Evolutionary conservation across 2,797 vertebrate genomes (phyloP).

Genomic region (Anisognathus igniventris): DNA sequence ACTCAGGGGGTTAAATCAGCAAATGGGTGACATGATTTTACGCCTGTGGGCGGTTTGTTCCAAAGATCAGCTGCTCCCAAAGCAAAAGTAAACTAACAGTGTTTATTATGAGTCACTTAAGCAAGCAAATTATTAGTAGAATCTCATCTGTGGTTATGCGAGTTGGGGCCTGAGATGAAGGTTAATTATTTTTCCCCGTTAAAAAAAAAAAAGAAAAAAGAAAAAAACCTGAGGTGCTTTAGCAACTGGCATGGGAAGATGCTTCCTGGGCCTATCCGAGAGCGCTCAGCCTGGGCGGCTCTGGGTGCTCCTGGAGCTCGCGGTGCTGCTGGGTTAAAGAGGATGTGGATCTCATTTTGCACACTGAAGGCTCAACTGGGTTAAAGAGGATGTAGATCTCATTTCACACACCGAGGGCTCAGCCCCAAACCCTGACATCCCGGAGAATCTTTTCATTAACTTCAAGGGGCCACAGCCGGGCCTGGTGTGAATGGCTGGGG

Average conservation of each 20-base stretch:
- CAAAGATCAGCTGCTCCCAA: slow-evolving; percentile 61
- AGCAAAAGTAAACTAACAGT: slow-evolving; percentile 59
- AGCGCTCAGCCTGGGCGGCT: accelerated
- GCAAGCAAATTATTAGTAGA: slow-evolving; percentile 60
- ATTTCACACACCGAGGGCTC: background rate
- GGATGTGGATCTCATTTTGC: background rate
- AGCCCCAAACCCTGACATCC: background rate
- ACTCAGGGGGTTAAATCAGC: slow-evolving; percentile 39
- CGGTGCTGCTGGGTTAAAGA: background rate
- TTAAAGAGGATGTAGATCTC: background rate
- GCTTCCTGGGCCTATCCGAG: background rate
- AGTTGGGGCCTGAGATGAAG: slow-evolving; percentile 43
- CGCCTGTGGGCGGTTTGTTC: slow-evolving; percentile 24
- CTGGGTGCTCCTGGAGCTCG: background rate
- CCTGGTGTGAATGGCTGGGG: background rate
- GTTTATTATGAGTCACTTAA: slow-evolving; percentile 62
- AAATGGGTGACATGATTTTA: slow-evolving; percentile 26
- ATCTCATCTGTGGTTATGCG: slow-evolving; percentile 30
- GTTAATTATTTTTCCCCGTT: background rate
- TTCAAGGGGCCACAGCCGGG: background rate
- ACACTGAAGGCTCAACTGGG: background rate
- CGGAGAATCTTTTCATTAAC: background rate
- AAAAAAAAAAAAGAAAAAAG: accelerated
- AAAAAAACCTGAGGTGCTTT: background rate
- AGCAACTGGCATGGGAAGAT: background rate